These are phyloP conservation scores for Crypturellus tataupa DNA, from an alignment of 2,797 vertebrate genomes.

Conservation along the genomic window DNA sequence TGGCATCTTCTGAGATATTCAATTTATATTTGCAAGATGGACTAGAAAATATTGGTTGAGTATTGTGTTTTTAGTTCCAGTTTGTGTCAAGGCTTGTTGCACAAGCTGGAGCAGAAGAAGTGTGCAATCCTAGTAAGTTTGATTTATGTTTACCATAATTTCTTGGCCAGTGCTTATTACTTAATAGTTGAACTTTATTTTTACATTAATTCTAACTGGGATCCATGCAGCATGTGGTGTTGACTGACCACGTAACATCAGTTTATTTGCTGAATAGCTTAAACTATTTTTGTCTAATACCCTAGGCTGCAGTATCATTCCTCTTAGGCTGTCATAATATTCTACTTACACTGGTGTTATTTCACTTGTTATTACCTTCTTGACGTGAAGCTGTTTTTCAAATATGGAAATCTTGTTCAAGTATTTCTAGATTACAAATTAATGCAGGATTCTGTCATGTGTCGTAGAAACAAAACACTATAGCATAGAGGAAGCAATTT, in stretches of 20 bases:
- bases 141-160: conserved; percentile 18
- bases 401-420: conserved; percentile 66
- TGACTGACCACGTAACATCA: conserved; percentile 38
- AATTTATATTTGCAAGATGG: background rate
- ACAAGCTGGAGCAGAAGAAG: background rate
- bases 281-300: conserved; percentile 52
- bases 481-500: conserved; percentile 43
- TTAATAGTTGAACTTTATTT: conserved; percentile 56
- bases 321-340: conserved; percentile 54
- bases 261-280: conserved; percentile 66
- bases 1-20: background rate
- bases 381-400: conserved; percentile 70
- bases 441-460: conserved; percentile 14
- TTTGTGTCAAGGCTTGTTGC: background rate
- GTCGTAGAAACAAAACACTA: conserved; percentile 40
- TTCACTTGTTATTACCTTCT: conserved; percentile 71
- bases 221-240: conserved; percentile 24
- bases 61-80: background rate
- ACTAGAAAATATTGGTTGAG: background rate
- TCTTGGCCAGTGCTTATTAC: conserved; percentile 40
- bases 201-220: conserved; percentile 43
- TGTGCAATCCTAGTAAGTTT: background rate
- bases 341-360: conserved; percentile 60
- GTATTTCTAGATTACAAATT: conserved; percentile 61
- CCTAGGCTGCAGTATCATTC: conserved; percentile 50